Evolutionary conservation across 2,113 vertebrate species (phyloP).

Genomic region (Psephotus haematonotus): DNA sequence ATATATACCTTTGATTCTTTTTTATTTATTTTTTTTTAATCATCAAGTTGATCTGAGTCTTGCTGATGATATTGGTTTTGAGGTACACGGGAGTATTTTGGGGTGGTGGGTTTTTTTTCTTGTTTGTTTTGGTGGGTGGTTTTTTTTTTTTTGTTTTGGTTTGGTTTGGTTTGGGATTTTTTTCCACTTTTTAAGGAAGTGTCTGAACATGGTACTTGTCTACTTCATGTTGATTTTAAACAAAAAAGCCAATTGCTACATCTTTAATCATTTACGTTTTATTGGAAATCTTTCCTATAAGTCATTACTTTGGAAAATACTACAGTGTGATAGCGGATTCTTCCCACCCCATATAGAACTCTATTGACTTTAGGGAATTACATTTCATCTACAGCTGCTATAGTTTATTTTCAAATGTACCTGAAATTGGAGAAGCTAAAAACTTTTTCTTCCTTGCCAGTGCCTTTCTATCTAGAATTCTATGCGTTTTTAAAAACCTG

Average conservation of each 20-base stretch:
- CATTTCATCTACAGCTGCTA: background rate
- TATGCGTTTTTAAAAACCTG: background rate
- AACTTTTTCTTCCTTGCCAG: background rate
- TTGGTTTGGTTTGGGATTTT: background rate
- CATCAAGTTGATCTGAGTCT: background rate
- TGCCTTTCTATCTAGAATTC: background rate
- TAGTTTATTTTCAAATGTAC: background rate
- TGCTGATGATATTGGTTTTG: background rate
- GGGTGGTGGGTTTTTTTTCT: too few relatives aligned
- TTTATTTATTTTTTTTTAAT: background rate
- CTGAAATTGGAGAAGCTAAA: background rate
- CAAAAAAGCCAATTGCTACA: background rate
- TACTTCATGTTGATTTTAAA: background rate
- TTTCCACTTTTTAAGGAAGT: background rate
- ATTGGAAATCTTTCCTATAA: background rate
- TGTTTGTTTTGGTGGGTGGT: too few relatives aligned
- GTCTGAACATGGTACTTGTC: background rate
- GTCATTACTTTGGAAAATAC: background rate
- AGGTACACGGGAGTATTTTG: background rate
- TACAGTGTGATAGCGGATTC: background rate
- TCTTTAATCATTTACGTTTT: background rate
- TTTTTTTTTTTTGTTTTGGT: background rate
- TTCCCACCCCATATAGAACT: rapidly evolving
- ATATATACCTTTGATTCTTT: background rate
- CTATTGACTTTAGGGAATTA: rapidly evolving